phyloP scores from a whole-genome alignment of 2,888 invertebrate genomes.

The Brachyptera risi region DNA sequence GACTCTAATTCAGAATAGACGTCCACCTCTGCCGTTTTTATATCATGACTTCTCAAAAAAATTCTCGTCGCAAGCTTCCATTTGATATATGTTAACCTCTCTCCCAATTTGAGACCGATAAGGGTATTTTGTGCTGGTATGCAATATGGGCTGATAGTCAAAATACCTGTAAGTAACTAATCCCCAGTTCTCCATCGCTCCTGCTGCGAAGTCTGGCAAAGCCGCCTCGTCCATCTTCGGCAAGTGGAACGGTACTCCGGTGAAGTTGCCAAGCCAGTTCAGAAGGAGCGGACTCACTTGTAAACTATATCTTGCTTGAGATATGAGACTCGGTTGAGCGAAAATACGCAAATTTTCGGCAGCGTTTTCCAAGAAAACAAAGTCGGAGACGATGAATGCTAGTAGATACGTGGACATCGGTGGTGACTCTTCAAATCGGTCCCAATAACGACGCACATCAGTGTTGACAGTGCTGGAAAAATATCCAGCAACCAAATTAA shows the following conservation, averaged over 20 bases:
- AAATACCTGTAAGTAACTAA: constrained; percentile 70
- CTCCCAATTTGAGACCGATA: no score
- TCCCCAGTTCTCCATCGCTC: constrained; percentile 66
- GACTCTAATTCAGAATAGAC: no score
- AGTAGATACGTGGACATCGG: constrained; percentile 24
- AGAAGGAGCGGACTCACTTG: constrained; percentile 43
- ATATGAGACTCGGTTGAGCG: constrained; percentile 8
- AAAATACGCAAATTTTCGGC: constrained; percentile 11
- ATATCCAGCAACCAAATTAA: no score
- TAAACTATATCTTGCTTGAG: constrained; percentile 46
- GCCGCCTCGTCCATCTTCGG: constrained; percentile 48
- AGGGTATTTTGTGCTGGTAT: no score
- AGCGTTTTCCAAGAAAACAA: constrained; percentile 18
- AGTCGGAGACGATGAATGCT: constrained; percentile 27
- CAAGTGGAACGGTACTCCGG: constrained; percentile 44
- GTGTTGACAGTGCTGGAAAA: constrained; percentile 6
- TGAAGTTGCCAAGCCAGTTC: constrained; percentile 42
- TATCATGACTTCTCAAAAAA: no score
- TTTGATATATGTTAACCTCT: no score
- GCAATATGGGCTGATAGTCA: no score
- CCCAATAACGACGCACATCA: constrained; percentile 2
- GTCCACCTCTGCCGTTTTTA: no score
- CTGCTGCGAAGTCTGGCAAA: constrained; percentile 40
- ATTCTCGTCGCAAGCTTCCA: no score
- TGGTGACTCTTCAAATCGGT: constrained; percentile 1